These are phyloP conservation scores for Cinclus cinclus DNA, from an alignment of 2,113 vertebrate genomes.

Conservation along the genomic window DNA sequence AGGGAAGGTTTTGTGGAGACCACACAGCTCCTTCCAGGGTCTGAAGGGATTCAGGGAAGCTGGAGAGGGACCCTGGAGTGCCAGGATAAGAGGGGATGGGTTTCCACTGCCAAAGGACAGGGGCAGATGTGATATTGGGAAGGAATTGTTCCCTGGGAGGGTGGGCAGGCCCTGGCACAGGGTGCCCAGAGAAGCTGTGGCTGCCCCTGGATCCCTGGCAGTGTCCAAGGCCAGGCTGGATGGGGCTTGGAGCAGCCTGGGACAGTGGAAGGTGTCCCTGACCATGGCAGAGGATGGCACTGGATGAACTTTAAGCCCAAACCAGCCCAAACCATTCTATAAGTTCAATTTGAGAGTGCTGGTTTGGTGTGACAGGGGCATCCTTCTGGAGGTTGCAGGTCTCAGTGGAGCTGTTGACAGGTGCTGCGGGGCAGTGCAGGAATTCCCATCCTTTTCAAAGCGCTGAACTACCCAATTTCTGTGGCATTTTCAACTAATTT, in stretches of 20 bases:
- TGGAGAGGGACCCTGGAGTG: neutral
- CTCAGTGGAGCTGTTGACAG: neutral
- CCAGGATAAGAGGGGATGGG: fast-evolving
- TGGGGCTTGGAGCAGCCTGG: neutral
- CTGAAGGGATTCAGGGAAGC: neutral
- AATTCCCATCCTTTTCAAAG: neutral
- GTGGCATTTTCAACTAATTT: neutral
- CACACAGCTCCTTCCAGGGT: neutral
- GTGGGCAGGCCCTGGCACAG: neutral
- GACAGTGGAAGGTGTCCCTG: neutral
- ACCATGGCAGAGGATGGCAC: neutral
- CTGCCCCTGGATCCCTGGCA: neutral
- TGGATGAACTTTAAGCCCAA: neutral
- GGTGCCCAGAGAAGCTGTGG: neutral
- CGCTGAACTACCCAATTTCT: fast-evolving
- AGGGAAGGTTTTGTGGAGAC: neutral
- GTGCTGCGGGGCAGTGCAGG: neutral
- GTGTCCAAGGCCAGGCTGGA: neutral
- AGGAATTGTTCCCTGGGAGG: neutral
- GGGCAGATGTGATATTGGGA: fast-evolving
- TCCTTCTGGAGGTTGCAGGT: neutral
- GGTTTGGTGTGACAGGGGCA: neutral
- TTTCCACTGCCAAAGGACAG: fast-evolving
- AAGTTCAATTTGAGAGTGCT: neutral
- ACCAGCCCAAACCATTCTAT: neutral